Conservation (phyloP, 2,113 vertebrate species). For the Eleginops maclovinus region DNA sequence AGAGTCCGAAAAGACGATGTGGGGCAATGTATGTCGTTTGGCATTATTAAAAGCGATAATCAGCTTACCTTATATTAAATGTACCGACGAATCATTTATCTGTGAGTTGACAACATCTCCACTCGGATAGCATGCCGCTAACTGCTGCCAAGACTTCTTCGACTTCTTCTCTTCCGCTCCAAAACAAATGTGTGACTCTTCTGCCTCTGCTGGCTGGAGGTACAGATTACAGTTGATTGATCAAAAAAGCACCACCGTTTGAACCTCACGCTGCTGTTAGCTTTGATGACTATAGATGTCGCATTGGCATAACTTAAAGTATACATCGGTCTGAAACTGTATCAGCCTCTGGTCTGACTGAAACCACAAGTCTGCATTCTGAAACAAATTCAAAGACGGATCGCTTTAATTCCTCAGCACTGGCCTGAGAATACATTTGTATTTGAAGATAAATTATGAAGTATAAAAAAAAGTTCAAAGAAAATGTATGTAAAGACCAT, state of each 20-base stretch:
- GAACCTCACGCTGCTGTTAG: not conserved
- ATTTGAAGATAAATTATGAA: not conserved
- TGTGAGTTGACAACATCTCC: not conserved
- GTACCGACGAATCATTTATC: not conserved
- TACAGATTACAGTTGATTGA: not conserved
- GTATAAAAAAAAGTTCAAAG: no score
- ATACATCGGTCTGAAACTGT: not conserved
- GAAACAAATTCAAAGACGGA: not conserved
- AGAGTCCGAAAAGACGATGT: not conserved
- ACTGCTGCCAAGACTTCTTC: not conserved
- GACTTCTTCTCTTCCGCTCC: slow-evolving; percentile 13
- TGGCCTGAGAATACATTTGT: not conserved
- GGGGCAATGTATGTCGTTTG: not conserved
- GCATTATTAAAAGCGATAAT: not conserved
- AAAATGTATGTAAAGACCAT: not conserved
- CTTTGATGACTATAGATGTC: slow-evolving; percentile 44
- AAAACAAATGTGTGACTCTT: not conserved
- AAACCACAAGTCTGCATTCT: not conserved
- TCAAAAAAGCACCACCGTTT: no score
- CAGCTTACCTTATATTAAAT: not conserved
- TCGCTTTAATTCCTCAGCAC: not conserved
- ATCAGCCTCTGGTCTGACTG: no score
- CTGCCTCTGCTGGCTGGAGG: slow-evolving; percentile 59
- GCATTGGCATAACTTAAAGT: not conserved
- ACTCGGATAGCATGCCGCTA: not conserved